These are phyloP conservation scores for Amazona guildingii DNA, from an alignment of 2,113 vertebrate species.

Conservation along the genomic window DNA sequence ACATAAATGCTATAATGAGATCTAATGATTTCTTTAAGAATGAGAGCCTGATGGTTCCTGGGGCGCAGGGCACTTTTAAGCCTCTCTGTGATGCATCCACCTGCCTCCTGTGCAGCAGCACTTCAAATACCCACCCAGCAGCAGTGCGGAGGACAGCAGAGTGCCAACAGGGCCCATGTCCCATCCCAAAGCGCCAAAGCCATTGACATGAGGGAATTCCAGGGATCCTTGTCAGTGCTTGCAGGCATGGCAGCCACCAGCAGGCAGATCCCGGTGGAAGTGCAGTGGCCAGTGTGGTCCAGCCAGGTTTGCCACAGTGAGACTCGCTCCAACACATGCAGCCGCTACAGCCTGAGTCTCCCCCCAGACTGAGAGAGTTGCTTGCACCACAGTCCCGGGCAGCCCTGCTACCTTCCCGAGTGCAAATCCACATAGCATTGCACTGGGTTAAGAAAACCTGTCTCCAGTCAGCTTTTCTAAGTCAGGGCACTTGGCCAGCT, in stretches of 20 bases:
- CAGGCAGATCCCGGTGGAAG: background rate
- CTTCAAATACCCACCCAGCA: background rate
- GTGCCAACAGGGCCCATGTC: accelerated
- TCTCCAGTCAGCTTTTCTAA: background rate
- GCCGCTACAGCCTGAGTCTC: background rate
- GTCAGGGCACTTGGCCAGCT: background rate
- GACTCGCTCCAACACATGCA: accelerated
- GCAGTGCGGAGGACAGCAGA: accelerated
- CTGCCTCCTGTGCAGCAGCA: background rate
- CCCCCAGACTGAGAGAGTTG: accelerated
- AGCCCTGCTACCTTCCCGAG: background rate
- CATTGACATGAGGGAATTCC: accelerated
- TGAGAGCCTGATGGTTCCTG: background rate
- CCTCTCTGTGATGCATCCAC: background rate
- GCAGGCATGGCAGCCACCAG: accelerated
- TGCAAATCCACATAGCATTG: background rate
- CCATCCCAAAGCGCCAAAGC: background rate
- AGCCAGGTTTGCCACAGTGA: accelerated
- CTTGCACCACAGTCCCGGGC: background rate
- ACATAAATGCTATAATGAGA: accelerated
- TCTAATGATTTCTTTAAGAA: background rate
- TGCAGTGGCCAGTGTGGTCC: accelerated
- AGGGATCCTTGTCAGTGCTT: background rate
- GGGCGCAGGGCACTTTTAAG: background rate
- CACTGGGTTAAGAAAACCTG: background rate